Percentiles rank a stretch among this genome's conserved stretches.
phyloP scores from a whole-genome alignment of 2,888 invertebrate genomes.

The Hirtodrosophila trivittata region DNA sequence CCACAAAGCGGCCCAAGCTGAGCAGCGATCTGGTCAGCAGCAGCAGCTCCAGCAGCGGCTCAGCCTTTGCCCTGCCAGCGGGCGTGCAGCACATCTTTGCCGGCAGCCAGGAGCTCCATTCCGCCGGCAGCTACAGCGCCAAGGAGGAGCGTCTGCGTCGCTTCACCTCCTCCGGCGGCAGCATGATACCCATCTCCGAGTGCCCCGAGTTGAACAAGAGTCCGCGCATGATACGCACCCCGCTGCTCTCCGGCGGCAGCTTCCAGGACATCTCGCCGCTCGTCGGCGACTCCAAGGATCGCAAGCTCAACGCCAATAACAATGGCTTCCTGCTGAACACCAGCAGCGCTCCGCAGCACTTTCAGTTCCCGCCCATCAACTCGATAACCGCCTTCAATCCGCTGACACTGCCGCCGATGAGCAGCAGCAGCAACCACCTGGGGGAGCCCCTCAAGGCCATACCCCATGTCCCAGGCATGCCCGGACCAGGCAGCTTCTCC shows the following conservation, averaged over 20 bases:
- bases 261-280: conserved; percentile 85
- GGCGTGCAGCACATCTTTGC: conserved; percentile 48
- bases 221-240: conserved; percentile 91
- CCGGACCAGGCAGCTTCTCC: conserved; percentile 88
- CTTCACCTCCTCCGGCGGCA: conserved; percentile 82
- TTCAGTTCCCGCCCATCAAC: conserved; percentile 88
- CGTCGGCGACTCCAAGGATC: conserved; percentile 67
- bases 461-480: conserved; percentile 94
- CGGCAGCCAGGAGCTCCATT: conserved; percentile 68
- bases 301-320: conserved; percentile 35
- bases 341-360: conserved; percentile 84
- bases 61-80: conserved; percentile 18
- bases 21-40: conserved; percentile 6
- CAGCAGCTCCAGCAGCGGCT: background rate
- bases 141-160: conserved; percentile 80
- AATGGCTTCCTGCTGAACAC: conserved; percentile 52
- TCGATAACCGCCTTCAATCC: conserved; percentile 89
- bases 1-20: conserved; percentile 66
- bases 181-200: conserved; percentile 87
- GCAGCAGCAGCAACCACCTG: conserved; percentile 77
- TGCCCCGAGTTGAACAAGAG: conserved; percentile 87
- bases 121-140: background rate
- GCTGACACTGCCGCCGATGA: conserved; percentile 86
- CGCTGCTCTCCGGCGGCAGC: conserved; percentile 93
- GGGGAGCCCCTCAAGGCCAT: conserved; percentile 88